Conservation (phyloP, 2,113 vertebrate genomes). For the Myxocyprinus asiaticus region DNA sequence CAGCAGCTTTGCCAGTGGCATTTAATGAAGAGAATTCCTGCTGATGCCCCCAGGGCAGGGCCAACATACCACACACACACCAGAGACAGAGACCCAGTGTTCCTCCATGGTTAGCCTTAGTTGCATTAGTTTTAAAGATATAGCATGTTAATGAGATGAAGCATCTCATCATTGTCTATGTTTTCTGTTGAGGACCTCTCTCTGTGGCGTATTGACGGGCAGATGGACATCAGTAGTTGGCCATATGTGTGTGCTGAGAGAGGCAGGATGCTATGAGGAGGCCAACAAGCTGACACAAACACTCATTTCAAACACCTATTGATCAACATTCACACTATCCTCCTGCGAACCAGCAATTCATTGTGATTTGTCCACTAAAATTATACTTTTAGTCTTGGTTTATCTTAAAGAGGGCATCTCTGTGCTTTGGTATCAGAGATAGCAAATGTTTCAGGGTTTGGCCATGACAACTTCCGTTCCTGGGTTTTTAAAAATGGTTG, state of each 20-base stretch:
- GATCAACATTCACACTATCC: not conserved
- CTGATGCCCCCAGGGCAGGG: not conserved
- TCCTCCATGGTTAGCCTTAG: not conserved
- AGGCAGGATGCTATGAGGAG: not conserved
- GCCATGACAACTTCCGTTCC: no score
- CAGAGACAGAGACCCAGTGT: not conserved
- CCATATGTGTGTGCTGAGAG: not conserved
- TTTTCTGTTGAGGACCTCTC: not conserved
- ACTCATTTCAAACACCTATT: not conserved
- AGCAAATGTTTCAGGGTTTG: no score
- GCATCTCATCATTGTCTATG: not conserved
- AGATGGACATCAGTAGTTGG: not conserved
- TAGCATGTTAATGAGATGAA: not conserved
- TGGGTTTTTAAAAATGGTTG: no score
- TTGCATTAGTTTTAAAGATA: not conserved
- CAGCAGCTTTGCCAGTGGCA: slow-evolving; percentile 27
- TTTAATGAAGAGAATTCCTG: slow-evolving; percentile 39
- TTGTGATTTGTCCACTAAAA: no score
- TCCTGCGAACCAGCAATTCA: no score
- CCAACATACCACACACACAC: not conserved
- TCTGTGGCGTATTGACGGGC: not conserved
- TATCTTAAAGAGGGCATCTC: no score
- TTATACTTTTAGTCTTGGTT: no score
- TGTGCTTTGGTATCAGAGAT: no score
- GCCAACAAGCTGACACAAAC: not conserved